phyloP scores from a whole-genome alignment of 2,113 vertebrate genomes.

The Atlantisia rogersi region DNA sequence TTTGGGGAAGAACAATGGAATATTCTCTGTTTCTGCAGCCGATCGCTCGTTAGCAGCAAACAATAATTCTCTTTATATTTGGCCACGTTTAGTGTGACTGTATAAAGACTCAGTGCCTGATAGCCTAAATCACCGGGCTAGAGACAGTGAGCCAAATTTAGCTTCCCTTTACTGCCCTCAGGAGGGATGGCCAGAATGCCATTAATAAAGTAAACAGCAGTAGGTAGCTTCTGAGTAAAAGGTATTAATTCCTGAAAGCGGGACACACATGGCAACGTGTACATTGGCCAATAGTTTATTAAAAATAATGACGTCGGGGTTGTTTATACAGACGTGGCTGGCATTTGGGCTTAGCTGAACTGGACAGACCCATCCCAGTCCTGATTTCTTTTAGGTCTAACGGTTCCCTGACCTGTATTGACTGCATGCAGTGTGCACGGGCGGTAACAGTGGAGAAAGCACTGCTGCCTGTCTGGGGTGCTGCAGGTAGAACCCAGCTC shows the following conservation, averaged over 20 bases:
- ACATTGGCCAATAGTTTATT: background rate
- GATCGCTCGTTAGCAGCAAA: background rate
- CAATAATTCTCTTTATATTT: background rate
- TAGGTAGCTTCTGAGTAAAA: background rate
- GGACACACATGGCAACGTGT: background rate
- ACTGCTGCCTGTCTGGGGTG: rapidly evolving
- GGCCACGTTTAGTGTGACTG: background rate
- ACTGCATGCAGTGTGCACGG: rapidly evolving
- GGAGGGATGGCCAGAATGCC: background rate
- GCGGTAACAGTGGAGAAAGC: rapidly evolving
- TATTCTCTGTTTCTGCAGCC: background rate
- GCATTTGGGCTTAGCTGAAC: background rate
- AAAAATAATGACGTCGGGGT: background rate
- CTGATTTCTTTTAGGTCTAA: background rate
- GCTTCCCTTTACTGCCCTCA: background rate
- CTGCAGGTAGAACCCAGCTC: background rate
- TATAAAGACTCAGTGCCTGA: background rate
- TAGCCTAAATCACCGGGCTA: background rate
- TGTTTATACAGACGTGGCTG: background rate
- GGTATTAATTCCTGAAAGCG: background rate
- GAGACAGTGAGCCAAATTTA: background rate
- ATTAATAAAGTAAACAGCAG: background rate
- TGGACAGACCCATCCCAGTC: background rate
- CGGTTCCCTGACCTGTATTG: background rate
- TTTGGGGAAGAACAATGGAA: background rate